Conservation (phyloP, 2,113 vertebrate species). For the Tetraodon nigroviridis region DNA sequence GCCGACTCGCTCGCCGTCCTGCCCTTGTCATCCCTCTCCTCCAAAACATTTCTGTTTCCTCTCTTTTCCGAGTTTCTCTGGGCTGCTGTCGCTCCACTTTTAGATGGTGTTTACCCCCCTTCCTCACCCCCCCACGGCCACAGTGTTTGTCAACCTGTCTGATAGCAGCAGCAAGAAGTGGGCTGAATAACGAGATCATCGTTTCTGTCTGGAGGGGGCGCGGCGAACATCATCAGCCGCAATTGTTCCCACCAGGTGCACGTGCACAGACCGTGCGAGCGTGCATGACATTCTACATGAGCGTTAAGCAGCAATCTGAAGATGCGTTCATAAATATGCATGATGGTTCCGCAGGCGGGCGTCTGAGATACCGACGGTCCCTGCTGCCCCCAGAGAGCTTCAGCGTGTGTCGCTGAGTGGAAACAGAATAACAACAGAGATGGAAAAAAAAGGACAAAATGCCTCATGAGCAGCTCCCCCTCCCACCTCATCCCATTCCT, state of each 20-base stretch:
- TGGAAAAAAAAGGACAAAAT: constrained; percentile 33
- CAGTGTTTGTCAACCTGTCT: constrained; percentile 53
- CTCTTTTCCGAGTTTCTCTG: neutral
- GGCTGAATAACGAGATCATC: constrained; percentile 66
- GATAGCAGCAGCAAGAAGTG: constrained; percentile 55
- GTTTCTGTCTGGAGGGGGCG: constrained; percentile 30
- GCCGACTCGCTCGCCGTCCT: neutral
- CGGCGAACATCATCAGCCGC: constrained; percentile 41
- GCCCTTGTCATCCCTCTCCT: constrained; percentile 19
- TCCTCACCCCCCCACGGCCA: constrained; percentile 30
- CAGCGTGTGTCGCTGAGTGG: constrained; percentile 59
- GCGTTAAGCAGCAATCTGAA: constrained; percentile 2
- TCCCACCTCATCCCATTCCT: neutral
- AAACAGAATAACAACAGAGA: constrained; percentile 53
- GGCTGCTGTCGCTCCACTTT: neutral
- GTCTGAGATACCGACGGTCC: no score
- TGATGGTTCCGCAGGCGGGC: neutral
- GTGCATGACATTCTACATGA: constrained; percentile 2
- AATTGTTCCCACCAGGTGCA: constrained; percentile 23
- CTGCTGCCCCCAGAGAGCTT: constrained; percentile 53
- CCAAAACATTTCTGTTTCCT: neutral
- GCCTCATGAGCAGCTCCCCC: constrained; percentile 28
- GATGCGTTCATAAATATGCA: constrained; percentile 28
- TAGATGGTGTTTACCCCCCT: neutral
- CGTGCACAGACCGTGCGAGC: neutral